phyloP scores from a whole-genome alignment of 2,113 vertebrate species.

The Halichoerus grypus region DNA sequence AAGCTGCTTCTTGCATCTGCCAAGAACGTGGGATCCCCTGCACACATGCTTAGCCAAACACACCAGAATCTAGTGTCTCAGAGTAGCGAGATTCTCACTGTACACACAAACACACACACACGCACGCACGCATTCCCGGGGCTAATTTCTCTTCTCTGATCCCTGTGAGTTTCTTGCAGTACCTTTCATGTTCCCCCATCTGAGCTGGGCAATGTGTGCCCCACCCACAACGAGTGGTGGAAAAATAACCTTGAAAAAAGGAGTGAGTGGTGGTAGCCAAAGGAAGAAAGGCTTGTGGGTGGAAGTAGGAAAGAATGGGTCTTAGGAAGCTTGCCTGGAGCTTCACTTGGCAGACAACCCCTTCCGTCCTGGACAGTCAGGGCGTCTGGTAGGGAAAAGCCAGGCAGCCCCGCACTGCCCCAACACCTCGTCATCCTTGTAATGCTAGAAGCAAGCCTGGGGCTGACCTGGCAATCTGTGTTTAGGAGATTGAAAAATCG shows the following conservation, averaged over 20 bases:
- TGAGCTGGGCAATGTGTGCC: background rate
- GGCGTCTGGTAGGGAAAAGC: background rate
- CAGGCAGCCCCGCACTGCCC: background rate
- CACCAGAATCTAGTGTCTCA: background rate
- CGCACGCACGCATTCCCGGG: accelerated
- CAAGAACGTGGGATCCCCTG: background rate
- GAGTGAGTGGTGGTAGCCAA: background rate
- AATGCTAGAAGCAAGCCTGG: background rate
- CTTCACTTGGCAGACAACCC: background rate
- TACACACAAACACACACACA: accelerated
- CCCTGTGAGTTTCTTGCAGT: background rate
- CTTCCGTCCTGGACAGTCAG: background rate
- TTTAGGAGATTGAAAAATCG: background rate
- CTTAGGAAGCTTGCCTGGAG: background rate
- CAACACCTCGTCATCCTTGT: background rate
- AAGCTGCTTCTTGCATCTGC: background rate
- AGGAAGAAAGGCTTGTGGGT: no score
- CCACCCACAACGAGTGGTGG: background rate
- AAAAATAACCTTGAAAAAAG: background rate
- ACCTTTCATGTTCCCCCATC: no score
- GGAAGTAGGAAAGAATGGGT: background rate
- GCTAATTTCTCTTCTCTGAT: background rate
- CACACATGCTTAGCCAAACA: background rate
- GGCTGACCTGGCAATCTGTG: background rate
- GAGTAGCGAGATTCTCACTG: background rate